A percentile compares a stretch with the other conserved stretches of the same genome.
These are phyloP conservation scores for Melanaphis sacchari DNA, from an alignment of 1,140 invertebrate species.

Conservation along the genomic window DNA sequence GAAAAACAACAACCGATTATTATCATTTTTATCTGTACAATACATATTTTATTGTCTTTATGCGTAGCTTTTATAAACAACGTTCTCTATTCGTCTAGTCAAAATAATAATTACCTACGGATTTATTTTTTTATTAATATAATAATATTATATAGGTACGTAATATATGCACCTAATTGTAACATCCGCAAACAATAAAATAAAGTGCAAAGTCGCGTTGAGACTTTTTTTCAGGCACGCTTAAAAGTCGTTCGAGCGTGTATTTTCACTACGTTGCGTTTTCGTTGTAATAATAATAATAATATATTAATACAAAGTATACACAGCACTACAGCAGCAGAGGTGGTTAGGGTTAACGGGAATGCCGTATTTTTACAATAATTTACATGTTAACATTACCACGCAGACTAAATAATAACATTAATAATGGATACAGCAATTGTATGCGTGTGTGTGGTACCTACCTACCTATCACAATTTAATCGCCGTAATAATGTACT, in stretches of 20 bases:
- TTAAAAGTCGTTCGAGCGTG: not conserved
- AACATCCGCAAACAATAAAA: not conserved
- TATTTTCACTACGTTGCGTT: not conserved
- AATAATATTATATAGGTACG: not conserved
- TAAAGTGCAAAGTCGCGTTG: not conserved
- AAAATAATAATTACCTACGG: not conserved
- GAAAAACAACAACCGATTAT: not conserved
- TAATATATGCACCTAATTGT: not conserved
- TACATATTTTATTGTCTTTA: not conserved
- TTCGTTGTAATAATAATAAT: not conserved
- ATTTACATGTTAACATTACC: not conserved
- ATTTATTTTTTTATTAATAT: not conserved
- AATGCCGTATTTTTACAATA: constrained; percentile 1
- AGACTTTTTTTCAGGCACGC: not conserved
- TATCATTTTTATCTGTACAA: not conserved
- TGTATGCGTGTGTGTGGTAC: not conserved
- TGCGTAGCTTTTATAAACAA: not conserved
- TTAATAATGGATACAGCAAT: not conserved
- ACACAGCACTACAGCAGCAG: not conserved
- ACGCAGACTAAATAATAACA: constrained; percentile 11
- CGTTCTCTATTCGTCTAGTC: not conserved
- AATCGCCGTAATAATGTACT: constrained; percentile 7
- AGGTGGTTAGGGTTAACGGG: not conserved
- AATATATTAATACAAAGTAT: not conserved
- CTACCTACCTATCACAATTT: not conserved